Percentiles rank a stretch among this genome's conserved stretches.
Evolutionary conservation across 2,888 invertebrate species (phyloP).

Genomic region (Tenthredo mesomela): DNA sequence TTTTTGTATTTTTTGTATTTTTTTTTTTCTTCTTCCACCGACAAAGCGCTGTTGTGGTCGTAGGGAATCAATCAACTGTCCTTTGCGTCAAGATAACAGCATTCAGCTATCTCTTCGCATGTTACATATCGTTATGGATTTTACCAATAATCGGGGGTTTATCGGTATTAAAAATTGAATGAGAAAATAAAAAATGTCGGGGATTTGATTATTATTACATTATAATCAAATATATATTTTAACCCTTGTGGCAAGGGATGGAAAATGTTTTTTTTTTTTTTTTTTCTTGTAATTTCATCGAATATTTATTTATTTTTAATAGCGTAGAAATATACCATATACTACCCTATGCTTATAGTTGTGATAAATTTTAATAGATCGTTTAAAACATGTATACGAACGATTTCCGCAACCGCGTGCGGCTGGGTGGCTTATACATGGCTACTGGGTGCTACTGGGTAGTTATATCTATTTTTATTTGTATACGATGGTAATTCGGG

Average conservation of each 20-base stretch:
- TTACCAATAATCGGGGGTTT: not conserved
- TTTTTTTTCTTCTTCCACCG: not conserved
- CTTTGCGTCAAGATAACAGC: not conserved
- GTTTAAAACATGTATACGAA: not conserved
- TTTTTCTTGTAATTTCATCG: not conserved
- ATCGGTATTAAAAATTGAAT: not conserved
- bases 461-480: constrained; percentile 40
- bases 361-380: not conserved
- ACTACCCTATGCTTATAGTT: not conserved
- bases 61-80: constrained; percentile 1
- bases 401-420: not conserved
- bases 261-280: no score
- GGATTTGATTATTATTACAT: no score
- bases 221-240: no score
- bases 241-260: no score
- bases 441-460: not conserved
- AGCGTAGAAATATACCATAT: not conserved
- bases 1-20: no score
- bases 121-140: not conserved
- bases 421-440: not conserved
- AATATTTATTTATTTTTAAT: not conserved
- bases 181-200: not conserved
- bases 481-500: constrained; percentile 28
- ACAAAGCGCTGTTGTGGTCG: not conserved
- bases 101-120: not conserved